Evolutionary conservation across 2,113 vertebrate genomes (phyloP).

Genomic region (Lasiurus borealis): DNA sequence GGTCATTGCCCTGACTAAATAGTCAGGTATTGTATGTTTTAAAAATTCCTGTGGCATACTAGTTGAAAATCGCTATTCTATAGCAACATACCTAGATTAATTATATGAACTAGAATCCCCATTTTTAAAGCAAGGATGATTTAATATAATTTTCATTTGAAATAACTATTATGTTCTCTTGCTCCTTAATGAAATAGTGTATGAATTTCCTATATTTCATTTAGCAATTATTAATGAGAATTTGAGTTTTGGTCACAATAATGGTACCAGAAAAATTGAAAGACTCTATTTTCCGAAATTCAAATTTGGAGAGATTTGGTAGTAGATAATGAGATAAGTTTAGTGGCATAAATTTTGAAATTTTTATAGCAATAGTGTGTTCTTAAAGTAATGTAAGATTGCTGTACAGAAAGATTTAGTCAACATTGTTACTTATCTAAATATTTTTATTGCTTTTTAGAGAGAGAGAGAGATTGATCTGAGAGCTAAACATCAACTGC

Average conservation of each 20-base stretch:
- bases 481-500: not conserved
- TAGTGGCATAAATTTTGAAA: not conserved
- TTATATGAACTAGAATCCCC: conserved; percentile 7
- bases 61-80: not conserved
- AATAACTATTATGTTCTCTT: not conserved
- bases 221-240: conserved; percentile 6
- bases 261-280: not conserved
- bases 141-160: conserved; percentile 25
- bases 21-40: not conserved
- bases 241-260: not conserved
- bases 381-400: not conserved
- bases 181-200: not conserved
- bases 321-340: not conserved
- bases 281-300: conserved; percentile 15
- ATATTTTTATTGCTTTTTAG: not conserved
- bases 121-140: not conserved
- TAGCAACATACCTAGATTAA: not conserved
- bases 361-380: conserved; percentile 6
- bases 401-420: conserved; percentile 7
- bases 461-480: not conserved
- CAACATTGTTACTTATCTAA: not conserved
- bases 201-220: not conserved
- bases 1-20: not conserved
- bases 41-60: not conserved
- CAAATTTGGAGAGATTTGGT: conserved; percentile 26